These are phyloP conservation scores for Papilio machaon DNA, from an alignment of 1,140 invertebrate genomes.

Conservation along the genomic window DNA sequence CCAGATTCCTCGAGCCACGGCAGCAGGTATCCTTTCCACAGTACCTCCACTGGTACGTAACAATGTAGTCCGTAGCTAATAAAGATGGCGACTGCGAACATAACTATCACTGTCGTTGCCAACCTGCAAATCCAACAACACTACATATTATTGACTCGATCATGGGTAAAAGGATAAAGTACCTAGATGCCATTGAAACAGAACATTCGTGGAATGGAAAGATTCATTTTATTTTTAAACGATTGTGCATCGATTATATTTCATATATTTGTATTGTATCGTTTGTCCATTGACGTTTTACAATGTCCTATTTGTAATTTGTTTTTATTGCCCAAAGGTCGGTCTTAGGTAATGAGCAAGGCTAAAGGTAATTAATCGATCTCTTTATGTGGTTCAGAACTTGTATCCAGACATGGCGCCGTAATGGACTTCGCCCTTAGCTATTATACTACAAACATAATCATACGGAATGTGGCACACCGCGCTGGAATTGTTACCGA, in stretches of 20 bases:
- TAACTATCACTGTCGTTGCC: slow-evolving; percentile 89
- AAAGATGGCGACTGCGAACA: slow-evolving; percentile 94
- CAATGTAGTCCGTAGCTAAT: slow-evolving; percentile 96
- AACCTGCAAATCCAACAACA: slow-evolving; percentile 83
- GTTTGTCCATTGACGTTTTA: background rate
- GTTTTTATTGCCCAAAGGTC: background rate
- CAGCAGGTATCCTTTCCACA: slow-evolving; percentile 90
- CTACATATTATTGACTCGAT: background rate
- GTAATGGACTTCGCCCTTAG: slow-evolving; percentile 28
- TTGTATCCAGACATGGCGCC: background rate
- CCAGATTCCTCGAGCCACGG: slow-evolving; percentile 80
- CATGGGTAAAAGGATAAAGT: background rate
- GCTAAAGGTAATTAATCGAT: background rate
- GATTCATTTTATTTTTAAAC: background rate
- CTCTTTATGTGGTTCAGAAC: background rate
- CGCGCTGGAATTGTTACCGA: slow-evolving; percentile 5
- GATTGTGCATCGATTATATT: background rate
- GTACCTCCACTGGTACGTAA: slow-evolving; percentile 95
- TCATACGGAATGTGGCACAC: slow-evolving; percentile 9
- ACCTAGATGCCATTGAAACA: background rate
- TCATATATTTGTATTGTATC: background rate
- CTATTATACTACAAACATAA: slow-evolving; percentile 24
- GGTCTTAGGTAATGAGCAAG: slow-evolving; percentile 1
- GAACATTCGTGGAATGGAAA: background rate
- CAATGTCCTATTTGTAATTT: background rate